These are phyloP conservation scores for Otus scops DNA, from an alignment of 2,797 vertebrate species.

Conservation along the genomic window DNA sequence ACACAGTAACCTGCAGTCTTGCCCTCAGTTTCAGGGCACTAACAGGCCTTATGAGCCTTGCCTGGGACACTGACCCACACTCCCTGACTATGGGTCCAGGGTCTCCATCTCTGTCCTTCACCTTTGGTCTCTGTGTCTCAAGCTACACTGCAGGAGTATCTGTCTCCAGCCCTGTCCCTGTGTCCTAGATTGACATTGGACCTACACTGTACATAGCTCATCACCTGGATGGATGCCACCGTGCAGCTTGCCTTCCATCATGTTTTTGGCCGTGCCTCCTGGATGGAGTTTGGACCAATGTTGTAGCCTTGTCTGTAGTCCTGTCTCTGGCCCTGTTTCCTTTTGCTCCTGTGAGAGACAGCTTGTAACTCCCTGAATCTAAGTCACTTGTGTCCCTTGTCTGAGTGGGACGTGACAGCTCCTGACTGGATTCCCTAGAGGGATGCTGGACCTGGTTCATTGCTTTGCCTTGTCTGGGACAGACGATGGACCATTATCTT, in stretches of 20 bases:
- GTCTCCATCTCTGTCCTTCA: not conserved
- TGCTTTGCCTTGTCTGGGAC: not conserved
- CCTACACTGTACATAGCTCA: rapidly evolving
- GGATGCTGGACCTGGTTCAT: not conserved
- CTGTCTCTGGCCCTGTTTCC: not conserved
- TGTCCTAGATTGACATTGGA: not conserved
- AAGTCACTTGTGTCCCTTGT: too few relatives aligned
- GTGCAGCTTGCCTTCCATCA: not conserved
- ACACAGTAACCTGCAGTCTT: not conserved
- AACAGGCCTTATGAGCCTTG: not conserved
- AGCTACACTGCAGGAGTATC: not conserved
- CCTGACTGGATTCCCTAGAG: not conserved
- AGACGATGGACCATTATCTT: not conserved
- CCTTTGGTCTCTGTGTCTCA: not conserved
- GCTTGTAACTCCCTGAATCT: too few relatives aligned
- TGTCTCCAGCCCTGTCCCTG: not conserved
- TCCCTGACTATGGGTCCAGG: not conserved
- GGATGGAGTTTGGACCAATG: rapidly evolving
- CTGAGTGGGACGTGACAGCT: too few relatives aligned
- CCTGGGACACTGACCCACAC: not conserved
- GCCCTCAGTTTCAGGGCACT: not conserved
- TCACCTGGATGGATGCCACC: not conserved
- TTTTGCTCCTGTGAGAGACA: not conserved
- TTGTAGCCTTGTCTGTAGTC: not conserved
- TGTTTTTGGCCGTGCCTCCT: not conserved